Evolutionary conservation across 2,888 invertebrate genomes (phyloP), one percentile per base, ranked within the genome.

Genomic region (Drosophila mercatorum): DNA sequence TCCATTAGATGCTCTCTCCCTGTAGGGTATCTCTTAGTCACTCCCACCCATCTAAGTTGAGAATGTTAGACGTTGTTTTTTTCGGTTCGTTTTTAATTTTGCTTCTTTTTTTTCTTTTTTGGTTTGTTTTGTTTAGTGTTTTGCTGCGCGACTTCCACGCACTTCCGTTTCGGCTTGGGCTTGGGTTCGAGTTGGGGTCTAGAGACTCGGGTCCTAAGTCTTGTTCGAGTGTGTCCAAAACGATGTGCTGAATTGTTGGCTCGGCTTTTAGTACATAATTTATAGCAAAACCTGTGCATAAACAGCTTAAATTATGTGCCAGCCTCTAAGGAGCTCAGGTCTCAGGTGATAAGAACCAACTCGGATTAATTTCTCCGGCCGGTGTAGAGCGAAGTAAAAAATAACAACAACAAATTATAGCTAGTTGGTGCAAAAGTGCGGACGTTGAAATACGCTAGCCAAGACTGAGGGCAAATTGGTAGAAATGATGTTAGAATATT

Each of bases 181-280:
- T 34, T 12, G 36, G 36, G 40, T 11, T 28, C 28, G 10, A 41
- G 6, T 36, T 22, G 22, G 44, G 26, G 11, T 26, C 5, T n/a
- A n/a, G 12, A 22, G 22, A 7, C 47, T 34, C 34, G 46, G 46
- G 51, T 57, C 43, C 41, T 49, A 47, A 22, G 65, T 53, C 22
- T 44, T 61, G 46, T 64, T 70, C 64, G 64, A 75, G 67, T 66
- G 68, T 62, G 72, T 66, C 70, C 72, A 73, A 76, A 85, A 85
- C 80, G 76, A 89, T 84, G 84, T 89, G 88, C 85, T 61, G 89
- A 84, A 73, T 87, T 78, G 76, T 68, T 64, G 74, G 49, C 69
- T 59, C 58, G 67, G 80, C 88, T 79, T 75, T 84, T 87, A 89
- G 76, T 84, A 84, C 82, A 85, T 88, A 88, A 89, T 85, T 89